Conservation (phyloP, 2,888 invertebrate genomes). For the Leptinotarsa juncta region DNA sequence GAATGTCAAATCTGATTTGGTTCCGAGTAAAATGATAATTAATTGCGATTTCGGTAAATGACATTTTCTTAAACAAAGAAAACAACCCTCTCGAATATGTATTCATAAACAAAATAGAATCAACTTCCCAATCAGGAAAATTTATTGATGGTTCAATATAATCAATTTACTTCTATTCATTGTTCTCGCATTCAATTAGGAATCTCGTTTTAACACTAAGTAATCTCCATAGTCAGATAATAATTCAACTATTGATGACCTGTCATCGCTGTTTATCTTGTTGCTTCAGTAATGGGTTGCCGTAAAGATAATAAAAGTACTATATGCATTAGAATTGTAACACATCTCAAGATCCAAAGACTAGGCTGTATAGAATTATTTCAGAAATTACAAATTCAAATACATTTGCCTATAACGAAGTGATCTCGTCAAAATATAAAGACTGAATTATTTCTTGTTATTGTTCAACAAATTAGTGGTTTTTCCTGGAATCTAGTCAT, state of each 20-base stretch:
- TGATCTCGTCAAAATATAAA: neutral
- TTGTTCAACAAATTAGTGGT: slow-evolving; percentile 18
- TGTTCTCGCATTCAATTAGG: slow-evolving; percentile 6
- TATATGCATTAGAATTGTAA: no score
- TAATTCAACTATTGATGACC: slow-evolving; percentile 36
- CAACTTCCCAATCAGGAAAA: no score
- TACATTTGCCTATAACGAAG: no score
- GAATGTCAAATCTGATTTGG: slow-evolving; percentile 10
- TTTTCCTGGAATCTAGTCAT: slow-evolving; percentile 28
- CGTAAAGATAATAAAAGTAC: slow-evolving; percentile 1
- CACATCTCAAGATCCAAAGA: no score
- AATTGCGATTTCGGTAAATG: no score
- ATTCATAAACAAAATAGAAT: no score
- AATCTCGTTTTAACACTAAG: slow-evolving; percentile 23
- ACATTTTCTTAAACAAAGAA: no score
- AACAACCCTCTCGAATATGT: no score
- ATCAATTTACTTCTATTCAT: neutral
- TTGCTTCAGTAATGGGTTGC: slow-evolving; percentile 1
- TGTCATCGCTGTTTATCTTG: slow-evolving; percentile 28
- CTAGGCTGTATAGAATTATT: no score
- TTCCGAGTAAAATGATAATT: neutral
- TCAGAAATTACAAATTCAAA: no score
- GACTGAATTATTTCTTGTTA: neutral
- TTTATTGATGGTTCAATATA: no score
- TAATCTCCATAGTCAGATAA: slow-evolving; percentile 29